Base-by-base conservation (phyloP, 1,140 invertebrate species). In the Euschistus heros region DNA sequence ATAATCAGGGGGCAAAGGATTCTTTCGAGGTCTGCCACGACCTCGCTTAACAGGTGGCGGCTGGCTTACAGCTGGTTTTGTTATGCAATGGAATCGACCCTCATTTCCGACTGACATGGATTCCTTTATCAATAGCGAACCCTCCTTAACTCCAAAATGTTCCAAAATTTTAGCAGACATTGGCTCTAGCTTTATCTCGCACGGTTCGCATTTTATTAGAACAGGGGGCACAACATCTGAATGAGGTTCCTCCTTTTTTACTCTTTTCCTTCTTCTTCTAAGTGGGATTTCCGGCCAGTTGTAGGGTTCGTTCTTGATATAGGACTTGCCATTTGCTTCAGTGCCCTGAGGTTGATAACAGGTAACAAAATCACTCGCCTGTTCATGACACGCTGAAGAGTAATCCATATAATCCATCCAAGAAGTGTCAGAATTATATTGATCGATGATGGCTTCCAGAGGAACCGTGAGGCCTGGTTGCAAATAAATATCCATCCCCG, bases 281-380 rank as follows among this genome's bases (percentile, higher is more conserved):
- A 59, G 60, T 42, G 64, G 57, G 5, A 26, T 57, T 24, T 44
- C 15, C 3, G 67, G 67, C 67, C 67, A 68, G 17, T 63, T 2
- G 63, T 68, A 24, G 65, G 37, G 33, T 68, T 68, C 46, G 27
- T 33, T 22, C 46, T 63, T 37, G 1, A 37, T 37, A 37, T 37
- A 37, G 6, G 33, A 20, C 44, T 62, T 33, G 62, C 65, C 26
- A 18, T 62, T 22, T 20, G 17, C 15, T 30, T 37, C 66, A 59
- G 42, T 68, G 59, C 10, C 65, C 67, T 17, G 59, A 22, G 20
- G 65, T 62, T 5, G 57, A 63, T 20, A 65, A 52, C 22, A 65
- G 4, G 6, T 68, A 57, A 37, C 59, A 68, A 47, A 60, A 63
- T 20, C 65, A 59, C 3, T 63, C 64, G 24, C 63, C 44, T 4